These are phyloP conservation scores for Anhinga rufa DNA, from an alignment of 2,113 vertebrate genomes.

Conservation along the genomic window DNA sequence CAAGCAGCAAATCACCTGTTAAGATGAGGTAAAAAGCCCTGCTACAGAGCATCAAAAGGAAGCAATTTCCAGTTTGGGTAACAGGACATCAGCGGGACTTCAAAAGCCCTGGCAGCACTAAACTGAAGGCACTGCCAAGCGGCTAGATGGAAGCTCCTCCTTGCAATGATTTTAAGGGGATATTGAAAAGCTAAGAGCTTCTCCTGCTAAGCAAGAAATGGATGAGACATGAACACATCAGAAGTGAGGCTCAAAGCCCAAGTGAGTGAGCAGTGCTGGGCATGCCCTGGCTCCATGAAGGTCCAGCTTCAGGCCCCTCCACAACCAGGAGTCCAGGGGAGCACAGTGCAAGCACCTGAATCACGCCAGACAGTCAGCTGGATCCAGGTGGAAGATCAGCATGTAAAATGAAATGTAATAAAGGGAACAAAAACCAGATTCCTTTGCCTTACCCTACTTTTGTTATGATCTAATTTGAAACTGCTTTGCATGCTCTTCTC, in stretches of 20 bases:
- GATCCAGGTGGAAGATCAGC: not conserved
- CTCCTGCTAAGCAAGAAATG: not conserved
- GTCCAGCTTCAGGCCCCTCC: accelerated
- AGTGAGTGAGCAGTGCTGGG: accelerated
- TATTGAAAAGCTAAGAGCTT: not conserved
- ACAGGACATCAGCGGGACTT: not conserved
- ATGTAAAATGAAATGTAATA: not conserved
- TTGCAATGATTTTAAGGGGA: not conserved
- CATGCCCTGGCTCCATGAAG: not conserved
- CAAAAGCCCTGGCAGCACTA: not conserved
- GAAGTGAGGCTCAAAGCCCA: not conserved
- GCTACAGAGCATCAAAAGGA: not conserved
- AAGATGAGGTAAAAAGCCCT: not conserved
- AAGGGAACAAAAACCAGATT: not conserved
- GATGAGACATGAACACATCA: not conserved
- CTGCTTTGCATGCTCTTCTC: not conserved
- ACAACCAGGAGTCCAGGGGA: not conserved
- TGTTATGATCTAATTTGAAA: not conserved
- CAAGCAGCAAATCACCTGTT: not conserved
- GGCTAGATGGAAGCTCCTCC: not conserved
- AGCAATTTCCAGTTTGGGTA: not conserved
- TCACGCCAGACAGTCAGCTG: not conserved
- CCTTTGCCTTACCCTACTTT: not conserved
- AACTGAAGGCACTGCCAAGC: not conserved
- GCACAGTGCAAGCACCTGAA: not conserved